Base-by-base conservation (phyloP, 2,888 invertebrate species). In the Tolmerus cingulatus region DNA sequence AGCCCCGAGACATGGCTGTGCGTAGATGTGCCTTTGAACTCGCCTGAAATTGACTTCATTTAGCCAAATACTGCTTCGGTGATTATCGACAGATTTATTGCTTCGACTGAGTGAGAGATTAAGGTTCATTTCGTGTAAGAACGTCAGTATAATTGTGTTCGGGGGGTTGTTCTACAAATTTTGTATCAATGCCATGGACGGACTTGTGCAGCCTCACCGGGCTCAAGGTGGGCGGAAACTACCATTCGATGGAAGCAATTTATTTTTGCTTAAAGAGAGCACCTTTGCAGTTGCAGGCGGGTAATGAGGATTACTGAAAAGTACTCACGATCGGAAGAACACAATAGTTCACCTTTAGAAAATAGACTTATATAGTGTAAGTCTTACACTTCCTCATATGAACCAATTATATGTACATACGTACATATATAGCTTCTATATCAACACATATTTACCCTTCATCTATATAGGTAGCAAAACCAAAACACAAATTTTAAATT, bases 1-100 rank as follows among this genome's bases (percentile, higher is more conserved):
- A 89, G 88, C 88, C 89, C 87, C 87, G 87, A 89, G 89, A 88
- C 87, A 86, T 57, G 74, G 43, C 74, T 74, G 74, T 37, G 85
- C 85, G 74, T 37, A 85, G 85, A 34, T 85, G 46, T 85, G 74
- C 85, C 27, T 46, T 74, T 74, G 85, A 43, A 85, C 85, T 84
- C 74, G 40, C 19, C 23, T 74, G 85, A 74, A 85, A 85, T 85
- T 85, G 85, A 85, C 85, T 85, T 85, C 85, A 85, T 85, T 85
- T 85, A 43, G 74, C 74, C 85, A 85, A 85, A 85, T 74, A 74
- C 43, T 74, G 74, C 43, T 74, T 40, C 51, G 85, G 85, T 85
- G 85, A 85, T 85, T 85, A 85, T 85, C 74, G 85, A 85, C 85
- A 85, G 85, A 85, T 85, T 85, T 85, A 85, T 85, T 74, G 85